Evolutionary conservation across 2,797 vertebrate species (phyloP).

Genomic region (Platyrinchus mystaceus): DNA sequence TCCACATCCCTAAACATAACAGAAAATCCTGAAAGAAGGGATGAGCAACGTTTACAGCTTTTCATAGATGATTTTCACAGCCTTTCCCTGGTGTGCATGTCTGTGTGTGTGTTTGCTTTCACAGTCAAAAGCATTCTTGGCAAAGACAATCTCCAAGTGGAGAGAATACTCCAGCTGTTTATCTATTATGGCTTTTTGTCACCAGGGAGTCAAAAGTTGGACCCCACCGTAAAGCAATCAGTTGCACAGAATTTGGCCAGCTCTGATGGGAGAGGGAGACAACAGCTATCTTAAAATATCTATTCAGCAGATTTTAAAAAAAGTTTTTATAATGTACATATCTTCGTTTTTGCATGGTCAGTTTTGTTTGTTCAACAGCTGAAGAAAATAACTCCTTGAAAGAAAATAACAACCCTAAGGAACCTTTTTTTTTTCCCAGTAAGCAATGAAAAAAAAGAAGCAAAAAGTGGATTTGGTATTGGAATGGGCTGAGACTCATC

Average conservation of each 20-base stretch:
- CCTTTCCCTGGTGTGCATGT: not conserved
- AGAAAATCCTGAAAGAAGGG: not conserved
- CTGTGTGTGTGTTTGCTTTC: constrained; percentile 1
- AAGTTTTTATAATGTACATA: not conserved
- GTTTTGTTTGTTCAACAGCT: not conserved
- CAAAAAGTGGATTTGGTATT: not conserved
- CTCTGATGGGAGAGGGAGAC: not conserved
- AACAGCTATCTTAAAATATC: not conserved
- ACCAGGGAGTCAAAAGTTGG: constrained; percentile 40
- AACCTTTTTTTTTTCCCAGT: not conserved
- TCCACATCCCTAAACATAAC: not conserved
- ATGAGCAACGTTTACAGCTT: not conserved
- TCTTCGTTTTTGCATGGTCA: not conserved
- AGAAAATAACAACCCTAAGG: not conserved
- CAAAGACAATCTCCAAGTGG: constrained; percentile 13
- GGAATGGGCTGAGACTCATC: not conserved
- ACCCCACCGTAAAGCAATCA: constrained; percentile 34
- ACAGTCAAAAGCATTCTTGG: constrained; percentile 53
- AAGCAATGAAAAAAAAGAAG: not conserved
- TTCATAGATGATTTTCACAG: constrained; percentile 29
- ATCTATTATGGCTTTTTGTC: constrained; percentile 30
- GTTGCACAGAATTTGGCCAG: constrained; percentile 2
- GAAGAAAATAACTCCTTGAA: not conserved
- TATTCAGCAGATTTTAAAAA: not conserved
- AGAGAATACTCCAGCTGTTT: constrained; percentile 37